Base-by-base conservation (phyloP, 2,888 invertebrate species). In the Volucella zonaria region DNA sequence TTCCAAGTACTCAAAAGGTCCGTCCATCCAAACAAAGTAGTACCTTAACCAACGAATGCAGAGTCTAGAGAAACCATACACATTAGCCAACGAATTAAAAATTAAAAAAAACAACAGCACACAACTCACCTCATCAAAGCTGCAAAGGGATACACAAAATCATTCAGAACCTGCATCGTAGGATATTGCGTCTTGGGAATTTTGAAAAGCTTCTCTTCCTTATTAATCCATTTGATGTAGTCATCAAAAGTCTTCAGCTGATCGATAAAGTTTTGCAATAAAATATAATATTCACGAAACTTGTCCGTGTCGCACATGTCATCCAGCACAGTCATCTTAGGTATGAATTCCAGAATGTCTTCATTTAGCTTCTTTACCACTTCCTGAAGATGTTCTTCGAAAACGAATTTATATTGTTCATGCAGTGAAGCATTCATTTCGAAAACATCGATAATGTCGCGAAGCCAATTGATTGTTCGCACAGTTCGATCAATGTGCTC, bases 1-100 rank as follows among this genome's bases (percentile, higher is more conserved):
- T 88, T 96, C 95, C 86, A 98, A 93, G 89, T 96, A 96, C 90
- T 97, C 95, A 91, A 98, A 98, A 1, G 96, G 95, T 0, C 98
- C 98, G 90, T 98, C 97, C 94, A 97, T 95, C 97, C 98, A 98
- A 9, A 97, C 96, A 88, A 95, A 95, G 89, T 95, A 95, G 88
- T 95, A 95, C 66, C 96, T 94, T 90, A 95, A 94, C 96, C 98
- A 97, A 89, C 94, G 93, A 86, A 94, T 93, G 75, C 95, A 94
- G 9, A 93, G 91, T 73, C 92, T 92, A 70, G 0, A 15, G 64
- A 75, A 54, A 59, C 31, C n/a, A 18, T 10, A 3, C 23, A 3
- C 15, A 14, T 52, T 31, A 43, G 59, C 14, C 54, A 38, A 51
- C 42, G 12, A 11, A 45, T 52, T 71, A 15, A 18, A 23, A 31